phyloP scores from a whole-genome alignment of 1,140 invertebrate species.

The Ips nitidus region DNA sequence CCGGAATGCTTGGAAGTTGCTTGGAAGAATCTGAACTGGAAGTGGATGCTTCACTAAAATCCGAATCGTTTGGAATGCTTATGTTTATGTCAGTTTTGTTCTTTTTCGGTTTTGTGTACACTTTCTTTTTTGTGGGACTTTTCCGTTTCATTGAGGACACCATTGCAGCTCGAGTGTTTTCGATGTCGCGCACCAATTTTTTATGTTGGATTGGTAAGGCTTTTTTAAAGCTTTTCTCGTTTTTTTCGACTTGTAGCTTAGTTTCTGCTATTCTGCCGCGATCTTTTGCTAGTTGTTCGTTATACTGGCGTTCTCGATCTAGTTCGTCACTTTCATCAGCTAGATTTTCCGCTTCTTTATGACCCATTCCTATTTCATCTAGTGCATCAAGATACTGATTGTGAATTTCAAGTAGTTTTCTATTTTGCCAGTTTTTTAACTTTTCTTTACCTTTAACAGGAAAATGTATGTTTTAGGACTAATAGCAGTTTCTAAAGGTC shows the following conservation, averaged over 20 bases:
- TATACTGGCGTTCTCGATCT: constrained; percentile 44
- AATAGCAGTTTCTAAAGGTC: too few relatives aligned
- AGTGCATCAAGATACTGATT: constrained; percentile 56
- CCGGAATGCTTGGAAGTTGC: constrained; percentile 18
- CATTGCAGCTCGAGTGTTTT: constrained; percentile 55
- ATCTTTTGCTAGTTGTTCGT: constrained; percentile 49
- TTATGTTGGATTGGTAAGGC: constrained; percentile 49
- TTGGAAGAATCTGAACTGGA: constrained; percentile 13
- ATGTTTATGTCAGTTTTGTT: constrained; percentile 33
- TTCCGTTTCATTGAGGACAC: constrained; percentile 17
- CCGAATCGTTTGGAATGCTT: constrained; percentile 27
- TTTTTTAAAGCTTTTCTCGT: constrained; percentile 40
- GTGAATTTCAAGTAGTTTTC: constrained; percentile 54
- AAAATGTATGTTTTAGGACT: too few relatives aligned
- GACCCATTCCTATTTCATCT: constrained; percentile 56
- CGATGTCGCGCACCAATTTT: constrained; percentile 53
- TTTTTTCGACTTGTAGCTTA: constrained; percentile 47
- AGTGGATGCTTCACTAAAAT: constrained; percentile 14
- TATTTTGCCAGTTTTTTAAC: constrained; percentile 52
- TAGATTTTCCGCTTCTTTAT: constrained; percentile 49
- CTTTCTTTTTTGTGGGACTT: constrained; percentile 1
- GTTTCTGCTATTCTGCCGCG: constrained; percentile 53
- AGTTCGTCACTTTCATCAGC: constrained; percentile 49
- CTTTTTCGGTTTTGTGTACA: constrained; percentile 15
- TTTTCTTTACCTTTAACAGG: constrained; percentile 46